These are phyloP conservation scores for Emys orbicularis DNA, from an alignment of 2,797 vertebrate genomes.

Conservation along the genomic window DNA sequence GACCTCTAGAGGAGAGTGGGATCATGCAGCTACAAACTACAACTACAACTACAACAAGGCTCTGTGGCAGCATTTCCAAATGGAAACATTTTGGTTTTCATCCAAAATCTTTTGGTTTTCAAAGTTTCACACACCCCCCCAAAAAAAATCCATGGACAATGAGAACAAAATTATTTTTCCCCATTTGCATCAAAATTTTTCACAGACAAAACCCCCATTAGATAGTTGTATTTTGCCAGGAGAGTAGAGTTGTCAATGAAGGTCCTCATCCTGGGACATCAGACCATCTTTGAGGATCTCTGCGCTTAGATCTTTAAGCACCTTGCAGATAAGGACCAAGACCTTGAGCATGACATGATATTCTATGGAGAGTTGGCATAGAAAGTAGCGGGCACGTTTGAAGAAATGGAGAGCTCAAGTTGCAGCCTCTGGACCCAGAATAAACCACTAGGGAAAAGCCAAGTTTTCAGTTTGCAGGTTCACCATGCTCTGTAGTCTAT, in stretches of 20 bases:
- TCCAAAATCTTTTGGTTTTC: neutral
- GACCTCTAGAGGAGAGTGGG: neutral
- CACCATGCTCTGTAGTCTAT: neutral
- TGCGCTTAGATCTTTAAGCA: neutral
- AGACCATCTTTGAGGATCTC: neutral
- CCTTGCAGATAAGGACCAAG: neutral
- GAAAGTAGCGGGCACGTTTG: neutral
- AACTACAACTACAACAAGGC: neutral
- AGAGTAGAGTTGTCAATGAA: neutral
- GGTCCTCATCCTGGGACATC: neutral
- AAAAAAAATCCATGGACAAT: neutral
- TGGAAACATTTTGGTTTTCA: neutral
- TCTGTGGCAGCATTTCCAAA: neutral
- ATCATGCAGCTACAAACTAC: neutral
- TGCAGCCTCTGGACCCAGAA: neutral
- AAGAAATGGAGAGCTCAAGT: neutral
- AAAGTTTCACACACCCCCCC: neutral
- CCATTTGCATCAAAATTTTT: neutral
- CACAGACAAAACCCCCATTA: neutral
- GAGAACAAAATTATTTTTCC: neutral
- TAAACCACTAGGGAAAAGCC: neutral
- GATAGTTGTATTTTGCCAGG: neutral
- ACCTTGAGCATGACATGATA: neutral
- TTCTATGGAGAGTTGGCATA: neutral
- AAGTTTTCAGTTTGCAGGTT: neutral